Percentiles rank a stretch among this genome's conserved stretches.
Evolutionary conservation across 2,888 invertebrate species (phyloP).

Genomic region (Pemphredon lugubris): DNA sequence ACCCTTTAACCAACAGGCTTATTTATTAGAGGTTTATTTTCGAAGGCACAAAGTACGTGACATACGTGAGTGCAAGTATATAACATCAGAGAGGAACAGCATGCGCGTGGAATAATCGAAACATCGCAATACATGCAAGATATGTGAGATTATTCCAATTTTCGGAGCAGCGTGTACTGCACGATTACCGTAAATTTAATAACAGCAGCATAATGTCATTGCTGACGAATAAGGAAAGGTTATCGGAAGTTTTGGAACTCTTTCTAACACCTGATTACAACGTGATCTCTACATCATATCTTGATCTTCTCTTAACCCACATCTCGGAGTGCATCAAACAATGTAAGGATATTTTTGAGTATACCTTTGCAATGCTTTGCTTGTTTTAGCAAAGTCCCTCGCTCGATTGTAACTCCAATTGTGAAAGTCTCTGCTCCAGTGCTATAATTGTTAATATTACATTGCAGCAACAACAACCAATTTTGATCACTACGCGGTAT

Average conservation of each 20-base stretch:
- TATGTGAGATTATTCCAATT: conserved; percentile 7
- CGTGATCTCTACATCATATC: conserved; percentile 78
- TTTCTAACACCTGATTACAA: conserved; percentile 84
- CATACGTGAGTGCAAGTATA: conserved; percentile 5
- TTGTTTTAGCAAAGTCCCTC: background rate
- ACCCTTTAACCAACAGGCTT: conserved; percentile 15
- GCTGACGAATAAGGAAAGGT: conserved; percentile 25
- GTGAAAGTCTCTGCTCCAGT: no score
- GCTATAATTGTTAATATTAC: no score
- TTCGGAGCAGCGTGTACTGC: conserved; percentile 4
- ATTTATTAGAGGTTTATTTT: conserved; percentile 7
- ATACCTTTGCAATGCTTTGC: background rate
- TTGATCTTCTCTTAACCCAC: conserved; percentile 76
- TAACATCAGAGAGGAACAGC: background rate
- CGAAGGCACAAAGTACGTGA: background rate
- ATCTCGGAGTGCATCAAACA: conserved; percentile 67
- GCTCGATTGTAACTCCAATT: background rate
- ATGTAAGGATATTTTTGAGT: conserved; percentile 46
- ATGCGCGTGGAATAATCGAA: conserved; percentile 3
- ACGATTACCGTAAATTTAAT: conserved; percentile 18
- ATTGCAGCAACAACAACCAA: conserved; percentile 54
- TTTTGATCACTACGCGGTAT: conserved; percentile 52
- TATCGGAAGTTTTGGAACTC: conserved; percentile 82
- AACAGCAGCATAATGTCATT: conserved; percentile 35
- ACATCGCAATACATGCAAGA: background rate